These are phyloP conservation scores for Noctua janthina DNA, from an alignment of 2,888 invertebrate species.

Conservation along the genomic window DNA sequence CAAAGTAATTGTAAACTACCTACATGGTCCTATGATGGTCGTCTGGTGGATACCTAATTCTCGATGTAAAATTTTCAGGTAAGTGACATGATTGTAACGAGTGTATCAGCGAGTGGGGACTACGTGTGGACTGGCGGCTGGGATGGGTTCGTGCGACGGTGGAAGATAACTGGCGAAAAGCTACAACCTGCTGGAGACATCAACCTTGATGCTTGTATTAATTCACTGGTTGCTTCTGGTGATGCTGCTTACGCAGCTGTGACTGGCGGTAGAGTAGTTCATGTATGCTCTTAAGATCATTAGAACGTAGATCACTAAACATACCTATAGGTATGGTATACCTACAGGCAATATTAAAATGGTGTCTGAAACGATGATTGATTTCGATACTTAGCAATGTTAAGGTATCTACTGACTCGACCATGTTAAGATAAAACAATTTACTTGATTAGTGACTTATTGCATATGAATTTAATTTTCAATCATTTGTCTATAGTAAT, in stretches of 20 bases:
- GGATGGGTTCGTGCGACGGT: constrained; percentile 88
- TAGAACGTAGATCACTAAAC: neutral
- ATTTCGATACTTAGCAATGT: neutral
- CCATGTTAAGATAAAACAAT: too few species aligned
- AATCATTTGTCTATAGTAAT: too few species aligned
- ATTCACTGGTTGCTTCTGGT: constrained; percentile 76
- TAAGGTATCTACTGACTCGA: too few species aligned
- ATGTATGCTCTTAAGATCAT: constrained; percentile 14
- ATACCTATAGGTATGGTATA: neutral
- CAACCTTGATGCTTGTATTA: constrained; percentile 82
- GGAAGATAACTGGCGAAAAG: constrained; percentile 80
- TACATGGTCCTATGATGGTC: neutral
- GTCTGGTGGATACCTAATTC: neutral
- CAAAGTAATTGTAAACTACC: neutral
- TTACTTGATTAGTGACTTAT: too few species aligned
- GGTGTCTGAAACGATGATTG: neutral
- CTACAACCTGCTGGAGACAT: constrained; percentile 80
- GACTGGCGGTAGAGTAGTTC: constrained; percentile 77
- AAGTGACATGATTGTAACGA: constrained; percentile 88
- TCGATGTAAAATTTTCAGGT: constrained; percentile 73
- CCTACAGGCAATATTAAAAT: neutral
- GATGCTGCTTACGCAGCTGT: constrained; percentile 77
- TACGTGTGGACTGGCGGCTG: constrained; percentile 90
- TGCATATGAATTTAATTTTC: too few species aligned
- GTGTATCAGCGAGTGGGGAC: constrained; percentile 82